Evolutionary conservation across 2,113 vertebrate species (phyloP).

Genomic region (Dromas ardeola): DNA sequence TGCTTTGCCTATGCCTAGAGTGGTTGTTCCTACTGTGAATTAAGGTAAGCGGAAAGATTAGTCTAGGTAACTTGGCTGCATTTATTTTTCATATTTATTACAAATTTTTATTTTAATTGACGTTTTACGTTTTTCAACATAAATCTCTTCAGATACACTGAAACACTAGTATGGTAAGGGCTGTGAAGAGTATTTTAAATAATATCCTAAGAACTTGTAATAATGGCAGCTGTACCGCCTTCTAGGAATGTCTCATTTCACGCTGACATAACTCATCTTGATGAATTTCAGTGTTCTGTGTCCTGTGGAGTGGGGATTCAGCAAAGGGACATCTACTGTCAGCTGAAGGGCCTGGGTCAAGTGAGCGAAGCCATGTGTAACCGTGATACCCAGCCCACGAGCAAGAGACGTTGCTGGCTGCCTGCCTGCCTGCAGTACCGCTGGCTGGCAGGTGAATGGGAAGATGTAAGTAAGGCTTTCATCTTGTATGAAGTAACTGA

Average conservation of each 20-base stretch:
- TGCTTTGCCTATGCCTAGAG: background rate
- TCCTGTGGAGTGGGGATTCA: constrained; percentile 87
- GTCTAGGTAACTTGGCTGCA: background rate
- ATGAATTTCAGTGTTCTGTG: constrained; percentile 83
- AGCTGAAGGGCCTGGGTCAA: constrained; percentile 75
- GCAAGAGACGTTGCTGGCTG: constrained; percentile 70
- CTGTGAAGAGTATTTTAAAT: background rate
- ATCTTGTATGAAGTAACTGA: too few species aligned
- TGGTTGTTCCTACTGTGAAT: background rate
- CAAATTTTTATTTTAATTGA: background rate
- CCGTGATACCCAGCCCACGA: constrained; percentile 36
- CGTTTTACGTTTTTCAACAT: background rate
- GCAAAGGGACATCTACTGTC: constrained; percentile 84
- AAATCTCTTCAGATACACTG: background rate
- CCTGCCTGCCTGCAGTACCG: constrained; percentile 74
- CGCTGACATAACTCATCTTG: background rate
- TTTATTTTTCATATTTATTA: background rate
- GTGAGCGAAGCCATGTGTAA: constrained; percentile 78
- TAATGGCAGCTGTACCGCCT: background rate
- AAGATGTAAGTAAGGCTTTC: constrained; percentile 76
- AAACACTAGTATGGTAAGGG: background rate
- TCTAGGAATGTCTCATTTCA: background rate
- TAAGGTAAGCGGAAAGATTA: background rate
- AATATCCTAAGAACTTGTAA: background rate
- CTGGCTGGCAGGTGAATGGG: constrained; percentile 82